Evolutionary conservation across 2,888 invertebrate species (phyloP), one percentile per base, ranked within the genome.

Genomic region (Eulithis testata): DNA sequence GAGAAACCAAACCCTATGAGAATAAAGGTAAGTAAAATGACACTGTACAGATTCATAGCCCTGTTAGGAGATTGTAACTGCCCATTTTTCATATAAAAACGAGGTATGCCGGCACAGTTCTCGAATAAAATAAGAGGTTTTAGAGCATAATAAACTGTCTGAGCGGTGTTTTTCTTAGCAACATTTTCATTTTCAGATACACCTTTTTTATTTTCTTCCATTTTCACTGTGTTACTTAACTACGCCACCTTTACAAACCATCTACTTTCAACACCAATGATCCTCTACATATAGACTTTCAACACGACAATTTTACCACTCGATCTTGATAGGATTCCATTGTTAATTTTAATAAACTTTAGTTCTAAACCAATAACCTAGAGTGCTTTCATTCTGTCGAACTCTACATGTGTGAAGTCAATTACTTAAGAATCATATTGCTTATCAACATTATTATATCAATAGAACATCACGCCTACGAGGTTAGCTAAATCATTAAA

Each of bases 71-170:
- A 65, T 3, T 71, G 40, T n/a, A 85, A 37, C 21, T 74, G 66
- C 37, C 76, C 77, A 14, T 79, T 70, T 1, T 65, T 69, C 9
- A 74, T 49, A 43, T 74, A 73, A 59, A 83, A 83, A 72, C 87
- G 72, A 49, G 81, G 82, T 71, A 87, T 82, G 36, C 88, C 88
- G 4, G 43, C 14, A 36, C 58, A 63, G 27, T 63, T 51, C 40
- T 66, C 66, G 11, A 62, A 11, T 31, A 47, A 45, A 51, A 62
- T n/a, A 31, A 59, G 2, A 37, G 66, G 58, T n/a, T 8, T 40
- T 12, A 66, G 11, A 6, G 66, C 62, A 12, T 45, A 37, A 31
- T 51, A 63, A 36, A 59, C 59, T 11, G 59, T 12, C 4, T 12
- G 27, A 14, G 59, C 40, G 50, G 55, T 55, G 4, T 21, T 58